Percentiles rank a stretch among this genome's conserved stretches.
Conservation (phyloP, 35 echinoderm and acorn worm genomes). For the Patiria miniata region DNA sequence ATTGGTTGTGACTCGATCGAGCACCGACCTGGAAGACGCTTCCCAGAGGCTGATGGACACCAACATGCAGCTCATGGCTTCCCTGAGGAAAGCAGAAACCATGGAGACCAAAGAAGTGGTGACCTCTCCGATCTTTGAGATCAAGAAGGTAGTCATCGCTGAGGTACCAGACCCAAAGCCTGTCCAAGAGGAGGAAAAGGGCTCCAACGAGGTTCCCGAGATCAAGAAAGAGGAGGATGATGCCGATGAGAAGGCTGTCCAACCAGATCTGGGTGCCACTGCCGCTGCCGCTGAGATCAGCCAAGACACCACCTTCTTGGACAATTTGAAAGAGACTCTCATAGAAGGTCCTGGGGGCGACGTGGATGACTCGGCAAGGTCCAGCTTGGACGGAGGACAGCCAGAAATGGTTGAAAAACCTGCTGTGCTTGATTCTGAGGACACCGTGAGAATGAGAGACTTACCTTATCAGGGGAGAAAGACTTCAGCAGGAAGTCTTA, state of each 20-base stretch:
- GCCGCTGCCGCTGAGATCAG: background rate
- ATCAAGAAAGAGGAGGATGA: slow-evolving; percentile 50
- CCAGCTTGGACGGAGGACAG: background rate
- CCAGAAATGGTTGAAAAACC: slow-evolving; percentile 6
- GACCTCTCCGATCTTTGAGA: slow-evolving; percentile 15
- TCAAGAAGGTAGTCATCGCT: background rate
- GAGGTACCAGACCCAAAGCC: background rate
- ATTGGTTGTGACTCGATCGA: slow-evolving; percentile 69
- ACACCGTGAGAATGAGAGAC: background rate
- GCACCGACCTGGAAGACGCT: slow-evolving; percentile 60
- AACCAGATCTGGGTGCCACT: background rate
- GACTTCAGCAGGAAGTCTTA: background rate
- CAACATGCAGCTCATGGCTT: slow-evolving; percentile 82
- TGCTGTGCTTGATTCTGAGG: background rate
- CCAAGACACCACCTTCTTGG: background rate
- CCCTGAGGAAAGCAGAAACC: slow-evolving; percentile 66
- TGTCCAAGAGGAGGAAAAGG: slow-evolving; percentile 9
- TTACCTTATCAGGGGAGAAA: background rate
- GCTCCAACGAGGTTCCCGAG: slow-evolving; percentile 26
- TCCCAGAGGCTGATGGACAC: slow-evolving; percentile 75
- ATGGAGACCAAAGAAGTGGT: slow-evolving; percentile 82
- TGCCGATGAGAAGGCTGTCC: slow-evolving; percentile 36
- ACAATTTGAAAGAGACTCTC: background rate
- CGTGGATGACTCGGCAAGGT: slow-evolving; percentile 33
- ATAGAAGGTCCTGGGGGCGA: slow-evolving; percentile 28